Evolutionary conservation across 2,113 vertebrate species (phyloP), one percentile per base, ranked within the genome.

Genomic region (Aldabrachelys gigantea): DNA sequence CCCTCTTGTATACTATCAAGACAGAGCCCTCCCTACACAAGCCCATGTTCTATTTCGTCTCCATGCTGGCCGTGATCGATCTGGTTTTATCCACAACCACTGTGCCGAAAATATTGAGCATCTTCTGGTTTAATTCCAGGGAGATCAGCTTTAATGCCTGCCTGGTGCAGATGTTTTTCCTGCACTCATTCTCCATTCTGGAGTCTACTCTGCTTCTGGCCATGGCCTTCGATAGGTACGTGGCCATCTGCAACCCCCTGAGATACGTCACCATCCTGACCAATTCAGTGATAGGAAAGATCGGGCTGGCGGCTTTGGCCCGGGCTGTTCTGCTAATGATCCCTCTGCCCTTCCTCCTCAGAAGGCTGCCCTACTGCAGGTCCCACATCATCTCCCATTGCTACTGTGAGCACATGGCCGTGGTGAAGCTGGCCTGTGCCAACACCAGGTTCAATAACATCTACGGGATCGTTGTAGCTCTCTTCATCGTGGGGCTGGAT

Each of bases 251-350:
- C 52, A 80, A 53, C n/a, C 81, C 75, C 21, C 59, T 9, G 19
- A 8, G 0, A 29, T 90, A 75, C 12, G 47, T 52, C 31, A 19
- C 53, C 38, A 35, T 62, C 53, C 53, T 84, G 44, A 87, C 27
- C 8, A 62, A 31, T 7, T 38, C 29, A 44, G 44, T 85, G 12
- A 22, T 27, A 4, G 13, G 47, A 44, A 90, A 72, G 72, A 4
- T 90, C 27, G 29, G 59, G 12, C 35, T 80, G 80, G 85, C 17
- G 17, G 29, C 89, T 16, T 75, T 1, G 0, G 8, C 29, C 8
- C 1, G 6, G 1, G 69, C 27, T 6, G 41, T 76, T 44, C 38
- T 76, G 10, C 11, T 7, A 8, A 1, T 27, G 0, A 0, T n/a
- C 22, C 16, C 79, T 9, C 3, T 52, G 27, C 41, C 3, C 41